A percentile compares a stretch with the other conserved stretches of the same genome.
These are phyloP conservation scores for Thalassoma bifasciatum DNA, from an alignment of 2,113 vertebrate genomes.

Conservation along the genomic window DNA sequence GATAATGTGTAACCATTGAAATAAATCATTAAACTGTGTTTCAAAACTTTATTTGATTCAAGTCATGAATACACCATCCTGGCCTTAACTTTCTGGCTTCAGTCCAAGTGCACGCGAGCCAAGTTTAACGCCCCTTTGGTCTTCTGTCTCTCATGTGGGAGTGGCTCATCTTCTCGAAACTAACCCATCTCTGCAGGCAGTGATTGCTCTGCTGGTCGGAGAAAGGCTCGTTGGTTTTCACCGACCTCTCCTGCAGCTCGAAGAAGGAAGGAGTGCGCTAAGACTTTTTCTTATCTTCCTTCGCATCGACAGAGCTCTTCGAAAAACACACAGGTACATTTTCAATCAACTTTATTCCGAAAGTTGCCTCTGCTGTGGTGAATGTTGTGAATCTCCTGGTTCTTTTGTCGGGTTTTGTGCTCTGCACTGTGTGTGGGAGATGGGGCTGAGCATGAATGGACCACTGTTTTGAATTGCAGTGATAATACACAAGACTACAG, in stretches of 20 bases:
- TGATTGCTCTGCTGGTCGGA: background rate
- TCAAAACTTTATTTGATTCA: too few relatives aligned
- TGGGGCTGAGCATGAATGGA: slow-evolving; percentile 35
- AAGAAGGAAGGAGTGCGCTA: slow-evolving; percentile 26
- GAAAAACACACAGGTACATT: slow-evolving; percentile 23
- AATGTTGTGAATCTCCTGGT: background rate
- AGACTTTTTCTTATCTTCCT: background rate
- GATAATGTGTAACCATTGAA: too few relatives aligned
- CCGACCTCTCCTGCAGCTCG: background rate
- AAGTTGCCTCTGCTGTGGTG: background rate
- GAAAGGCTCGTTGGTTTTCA: background rate
- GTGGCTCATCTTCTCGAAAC: background rate
- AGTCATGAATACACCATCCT: too few relatives aligned
- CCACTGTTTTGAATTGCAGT: slow-evolving; percentile 1
- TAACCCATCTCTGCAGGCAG: slow-evolving; percentile 6
- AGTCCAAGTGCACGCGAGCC: background rate
- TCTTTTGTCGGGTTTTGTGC: background rate
- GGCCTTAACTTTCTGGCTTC: too few relatives aligned
- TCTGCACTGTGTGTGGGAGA: slow-evolving; percentile 16
- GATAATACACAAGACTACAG: background rate
- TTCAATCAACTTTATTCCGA: background rate
- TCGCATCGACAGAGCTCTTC: background rate
- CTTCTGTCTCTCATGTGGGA: background rate
- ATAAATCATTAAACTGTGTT: too few relatives aligned
- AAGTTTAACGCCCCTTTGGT: background rate